Percentiles rank a stretch among this genome's conserved stretches.
Conservation (phyloP, 2,888 invertebrate genomes). For the Andrena hattorfiana region DNA sequence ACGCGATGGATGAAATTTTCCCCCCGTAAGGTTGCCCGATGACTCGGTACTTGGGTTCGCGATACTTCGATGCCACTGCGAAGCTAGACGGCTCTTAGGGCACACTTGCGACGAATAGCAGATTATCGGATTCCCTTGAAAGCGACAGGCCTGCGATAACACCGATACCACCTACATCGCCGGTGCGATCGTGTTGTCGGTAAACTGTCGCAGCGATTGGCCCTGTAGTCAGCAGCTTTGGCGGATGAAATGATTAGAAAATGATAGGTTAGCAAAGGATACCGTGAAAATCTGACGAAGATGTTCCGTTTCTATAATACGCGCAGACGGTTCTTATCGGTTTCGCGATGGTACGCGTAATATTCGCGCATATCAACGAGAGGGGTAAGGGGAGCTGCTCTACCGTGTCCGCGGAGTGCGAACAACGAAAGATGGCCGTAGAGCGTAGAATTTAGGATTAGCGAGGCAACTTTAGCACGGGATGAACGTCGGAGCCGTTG, state of each 20-base stretch:
- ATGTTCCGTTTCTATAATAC: neutral
- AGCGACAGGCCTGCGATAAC: conserved; percentile 11
- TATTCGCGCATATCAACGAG: conserved; percentile 19
- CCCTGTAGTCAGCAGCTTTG: neutral
- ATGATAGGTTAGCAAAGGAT: no score
- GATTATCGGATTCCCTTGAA: conserved; percentile 10
- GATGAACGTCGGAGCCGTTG: neutral
- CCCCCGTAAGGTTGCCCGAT: neutral
- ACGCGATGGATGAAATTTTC: conserved; percentile 10
- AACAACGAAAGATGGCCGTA: neutral
- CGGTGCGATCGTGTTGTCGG: neutral
- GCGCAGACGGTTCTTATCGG: conserved; percentile 29
- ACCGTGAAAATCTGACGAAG: neutral
- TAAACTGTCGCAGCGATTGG: neutral
- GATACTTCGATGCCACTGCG: neutral
- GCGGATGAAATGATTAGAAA: neutral
- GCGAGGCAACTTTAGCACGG: neutral
- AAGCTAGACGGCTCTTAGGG: conserved; percentile 1
- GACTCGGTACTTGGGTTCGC: conserved; percentile 12
- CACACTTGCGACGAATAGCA: neutral
- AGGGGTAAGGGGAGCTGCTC: neutral
- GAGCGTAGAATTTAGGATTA: neutral
- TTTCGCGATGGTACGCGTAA: neutral
- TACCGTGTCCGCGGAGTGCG: no score
- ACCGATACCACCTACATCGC: conserved; percentile 10